These are phyloP conservation scores for Lepidurus apus DNA, from an alignment of 1,140 invertebrate species.

Conservation along the genomic window DNA sequence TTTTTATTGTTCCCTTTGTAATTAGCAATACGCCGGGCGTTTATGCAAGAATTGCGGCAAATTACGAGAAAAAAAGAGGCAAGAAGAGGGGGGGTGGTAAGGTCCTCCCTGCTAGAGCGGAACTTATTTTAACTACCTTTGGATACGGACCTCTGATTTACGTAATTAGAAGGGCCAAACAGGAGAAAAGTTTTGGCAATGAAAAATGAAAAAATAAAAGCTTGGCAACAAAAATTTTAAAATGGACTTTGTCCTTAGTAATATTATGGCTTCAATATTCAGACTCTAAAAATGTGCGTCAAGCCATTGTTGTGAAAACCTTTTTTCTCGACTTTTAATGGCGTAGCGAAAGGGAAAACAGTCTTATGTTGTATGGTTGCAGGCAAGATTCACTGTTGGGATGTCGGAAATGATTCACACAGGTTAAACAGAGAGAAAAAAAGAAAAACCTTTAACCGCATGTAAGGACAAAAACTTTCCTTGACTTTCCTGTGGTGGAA, in stretches of 20 bases:
- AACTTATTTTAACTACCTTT: background rate
- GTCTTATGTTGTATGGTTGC: background rate
- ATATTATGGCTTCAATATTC: no score
- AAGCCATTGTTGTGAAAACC: no score
- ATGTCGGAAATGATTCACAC: background rate
- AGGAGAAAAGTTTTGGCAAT: background rate
- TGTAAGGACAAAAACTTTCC: background rate
- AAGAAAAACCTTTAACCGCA: background rate
- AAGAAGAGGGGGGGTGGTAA: background rate
- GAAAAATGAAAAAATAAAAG: background rate
- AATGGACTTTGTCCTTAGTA: background rate
- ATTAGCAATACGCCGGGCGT: background rate
- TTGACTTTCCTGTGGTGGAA: background rate
- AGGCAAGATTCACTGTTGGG: background rate
- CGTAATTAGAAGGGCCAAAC: background rate
- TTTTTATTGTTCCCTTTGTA: background rate
- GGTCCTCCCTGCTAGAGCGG: background rate
- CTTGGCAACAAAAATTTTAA: background rate
- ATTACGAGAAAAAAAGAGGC: background rate
- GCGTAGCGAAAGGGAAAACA: constrained; percentile 17
- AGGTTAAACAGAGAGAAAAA: background rate
- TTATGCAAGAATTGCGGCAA: background rate
- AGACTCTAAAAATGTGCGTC: no score
- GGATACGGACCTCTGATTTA: background rate
- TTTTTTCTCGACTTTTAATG: background rate